Evolutionary conservation across 2,797 vertebrate genomes (phyloP), one percentile per base, ranked within the genome.

Genomic region (Gila robusta): DNA sequence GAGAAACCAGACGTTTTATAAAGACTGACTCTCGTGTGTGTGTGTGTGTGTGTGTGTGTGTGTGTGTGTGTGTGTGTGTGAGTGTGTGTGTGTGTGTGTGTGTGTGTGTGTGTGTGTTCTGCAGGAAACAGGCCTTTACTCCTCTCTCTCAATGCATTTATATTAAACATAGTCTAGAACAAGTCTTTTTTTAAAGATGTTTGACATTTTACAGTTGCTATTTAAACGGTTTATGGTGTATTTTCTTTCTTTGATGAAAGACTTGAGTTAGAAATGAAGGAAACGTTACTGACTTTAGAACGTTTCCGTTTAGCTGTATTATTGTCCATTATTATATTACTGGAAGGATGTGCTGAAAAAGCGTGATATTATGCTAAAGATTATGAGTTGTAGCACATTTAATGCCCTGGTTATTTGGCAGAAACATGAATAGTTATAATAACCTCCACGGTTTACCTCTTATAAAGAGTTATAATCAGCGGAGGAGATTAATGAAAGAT

Each of bases 161-260:
- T 70, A 85, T 70, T 17, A 37, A 35, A 23, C 19, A 23, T 79
- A 47, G 37, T n/a, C 56, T 56, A 78, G 35, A 44, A 23, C 32
- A 54, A 32, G 41, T 32, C 54, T 77, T 76, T 81, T 73, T 77
- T 2, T 19, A 49, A 28, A 41, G 56, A 41, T 81, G 12, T 81
- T 23, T n/a, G 7, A n/a, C 41, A 32, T 81, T 56, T 37, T 23
- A n/a, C 28, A 37, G 44, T 52, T 10, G 39, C 41, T 85, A 70
- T 85, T 71, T 78, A 79, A 85, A 49, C 23, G 1, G 70, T 32
- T 32, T 35, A 26, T 70, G 73, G 4, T 78, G 76, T 47, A 35
- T 79, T 59, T 59, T 39, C 21, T 74, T 44, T 35, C 9, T 74
- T 35, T 64, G 21, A 35, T 64, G 19, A 73, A 62, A 74, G 39